phyloP scores from a whole-genome alignment of 2,797 vertebrate genomes.

The Danio albolineatus region DNA sequence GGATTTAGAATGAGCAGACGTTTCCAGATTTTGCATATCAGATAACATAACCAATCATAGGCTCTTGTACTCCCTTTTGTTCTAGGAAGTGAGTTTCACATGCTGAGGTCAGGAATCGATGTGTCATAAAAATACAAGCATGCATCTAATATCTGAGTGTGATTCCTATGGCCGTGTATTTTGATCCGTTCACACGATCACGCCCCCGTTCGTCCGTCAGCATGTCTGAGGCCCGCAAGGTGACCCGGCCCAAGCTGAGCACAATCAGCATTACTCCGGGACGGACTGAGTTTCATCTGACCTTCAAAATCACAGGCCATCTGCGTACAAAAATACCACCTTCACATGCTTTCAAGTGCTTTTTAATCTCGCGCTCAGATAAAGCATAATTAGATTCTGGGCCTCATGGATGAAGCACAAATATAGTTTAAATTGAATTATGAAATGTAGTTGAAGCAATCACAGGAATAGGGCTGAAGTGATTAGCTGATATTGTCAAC shows the following conservation, averaged over 20 bases:
- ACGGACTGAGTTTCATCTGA: conserved; percentile 29
- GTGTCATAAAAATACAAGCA: conserved; percentile 17
- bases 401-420: background rate
- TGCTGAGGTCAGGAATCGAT: conserved; percentile 31
- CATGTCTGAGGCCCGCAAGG: conserved; percentile 49
- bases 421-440: background rate
- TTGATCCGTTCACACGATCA: conserved; percentile 33
- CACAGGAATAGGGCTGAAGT: background rate
- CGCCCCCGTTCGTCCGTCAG: conserved; percentile 41
- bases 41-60: background rate
- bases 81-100: conserved; percentile 20
- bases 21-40: background rate
- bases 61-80: background rate
- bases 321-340: conserved; percentile 33
- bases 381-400: background rate
- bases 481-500: too few relatives aligned
- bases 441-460: background rate
- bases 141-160: conserved; percentile 26
- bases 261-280: conserved; percentile 57
- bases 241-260: conserved; percentile 45
- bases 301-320: conserved; percentile 47
- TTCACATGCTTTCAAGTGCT: background rate
- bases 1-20: background rate
- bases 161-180: conserved; percentile 41
- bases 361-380: conserved; percentile 8